Conservation (phyloP, 2,797 vertebrate genomes). For the Threskiornis aethiopicus region DNA sequence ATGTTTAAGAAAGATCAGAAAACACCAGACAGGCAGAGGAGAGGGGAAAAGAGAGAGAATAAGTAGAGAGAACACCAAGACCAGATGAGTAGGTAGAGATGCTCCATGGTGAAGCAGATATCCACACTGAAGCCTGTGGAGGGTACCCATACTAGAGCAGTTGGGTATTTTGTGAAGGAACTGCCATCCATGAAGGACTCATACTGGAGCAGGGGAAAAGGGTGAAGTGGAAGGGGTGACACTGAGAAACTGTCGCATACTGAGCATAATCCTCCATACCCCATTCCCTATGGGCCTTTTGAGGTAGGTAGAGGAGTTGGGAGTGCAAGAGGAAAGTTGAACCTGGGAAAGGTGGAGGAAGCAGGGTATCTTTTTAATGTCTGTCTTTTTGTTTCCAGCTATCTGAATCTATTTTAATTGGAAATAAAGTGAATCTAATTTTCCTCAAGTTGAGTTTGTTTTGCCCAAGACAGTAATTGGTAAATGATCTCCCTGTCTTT, state of each 20-base stretch:
- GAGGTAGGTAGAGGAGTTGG: neutral
- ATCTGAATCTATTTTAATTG: neutral
- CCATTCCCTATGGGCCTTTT: neutral
- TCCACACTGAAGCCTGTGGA: neutral
- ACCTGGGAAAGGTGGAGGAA: neutral
- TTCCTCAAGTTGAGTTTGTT: neutral
- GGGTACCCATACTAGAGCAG: neutral
- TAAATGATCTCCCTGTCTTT: neutral
- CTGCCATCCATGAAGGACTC: neutral
- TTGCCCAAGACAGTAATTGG: neutral
- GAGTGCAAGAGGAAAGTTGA: neutral
- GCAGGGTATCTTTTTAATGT: neutral
- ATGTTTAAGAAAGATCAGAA: neutral
- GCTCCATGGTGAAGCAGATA: neutral
- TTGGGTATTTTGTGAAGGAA: neutral
- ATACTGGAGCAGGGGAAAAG: accelerated
- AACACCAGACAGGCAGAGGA: neutral
- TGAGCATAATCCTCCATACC: neutral
- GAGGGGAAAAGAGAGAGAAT: neutral
- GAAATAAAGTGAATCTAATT: neutral
- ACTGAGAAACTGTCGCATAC: accelerated
- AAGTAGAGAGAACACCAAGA: neutral
- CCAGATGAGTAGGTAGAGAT: accelerated
- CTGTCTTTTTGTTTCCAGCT: neutral
- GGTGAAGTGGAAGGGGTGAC: neutral